phyloP scores from a whole-genome alignment of 2,797 vertebrate species.

The Anisognathus igniventris region DNA sequence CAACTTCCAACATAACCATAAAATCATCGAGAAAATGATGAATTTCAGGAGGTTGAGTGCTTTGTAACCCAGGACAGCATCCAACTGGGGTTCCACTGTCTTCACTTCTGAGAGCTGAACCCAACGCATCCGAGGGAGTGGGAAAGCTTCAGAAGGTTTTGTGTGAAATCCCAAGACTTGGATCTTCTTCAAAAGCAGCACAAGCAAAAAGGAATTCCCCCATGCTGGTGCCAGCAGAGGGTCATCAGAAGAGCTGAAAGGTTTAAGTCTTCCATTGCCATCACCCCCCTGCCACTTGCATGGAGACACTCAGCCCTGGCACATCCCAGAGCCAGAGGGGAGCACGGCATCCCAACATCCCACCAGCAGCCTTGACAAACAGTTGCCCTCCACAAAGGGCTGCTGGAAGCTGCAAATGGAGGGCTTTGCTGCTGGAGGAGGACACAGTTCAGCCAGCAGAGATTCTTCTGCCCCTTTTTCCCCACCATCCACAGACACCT shows the following conservation, averaged over 20 bases:
- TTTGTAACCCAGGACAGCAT: not conserved
- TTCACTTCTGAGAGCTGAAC: conserved; percentile 4
- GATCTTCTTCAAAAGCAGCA: conserved; percentile 49
- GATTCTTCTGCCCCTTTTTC: not conserved
- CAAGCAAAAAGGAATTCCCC: conserved; percentile 33
- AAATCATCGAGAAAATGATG: not conserved
- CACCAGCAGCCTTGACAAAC: not conserved
- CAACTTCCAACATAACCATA: not conserved
- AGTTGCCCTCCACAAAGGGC: not conserved
- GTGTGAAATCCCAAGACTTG: conserved; percentile 11
- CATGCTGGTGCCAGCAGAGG: conserved; percentile 56
- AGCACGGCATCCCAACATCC: not conserved
- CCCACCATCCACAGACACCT: fast-evolving
- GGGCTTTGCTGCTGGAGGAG: not conserved
- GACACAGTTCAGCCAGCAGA: not conserved
- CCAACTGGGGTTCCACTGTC: not conserved
- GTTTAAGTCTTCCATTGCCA: conserved; percentile 33
- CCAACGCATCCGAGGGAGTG: not conserved
- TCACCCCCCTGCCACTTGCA: not conserved
- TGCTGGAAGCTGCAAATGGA: not conserved
- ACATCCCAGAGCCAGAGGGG: not conserved
- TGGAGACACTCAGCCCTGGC: fast-evolving
- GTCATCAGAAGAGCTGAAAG: conserved; percentile 52
- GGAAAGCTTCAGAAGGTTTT: conserved; percentile 4
- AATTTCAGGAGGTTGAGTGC: not conserved